These are phyloP conservation scores for Gerris lacustris DNA, from an alignment of 2,888 invertebrate genomes.

Conservation along the genomic window DNA sequence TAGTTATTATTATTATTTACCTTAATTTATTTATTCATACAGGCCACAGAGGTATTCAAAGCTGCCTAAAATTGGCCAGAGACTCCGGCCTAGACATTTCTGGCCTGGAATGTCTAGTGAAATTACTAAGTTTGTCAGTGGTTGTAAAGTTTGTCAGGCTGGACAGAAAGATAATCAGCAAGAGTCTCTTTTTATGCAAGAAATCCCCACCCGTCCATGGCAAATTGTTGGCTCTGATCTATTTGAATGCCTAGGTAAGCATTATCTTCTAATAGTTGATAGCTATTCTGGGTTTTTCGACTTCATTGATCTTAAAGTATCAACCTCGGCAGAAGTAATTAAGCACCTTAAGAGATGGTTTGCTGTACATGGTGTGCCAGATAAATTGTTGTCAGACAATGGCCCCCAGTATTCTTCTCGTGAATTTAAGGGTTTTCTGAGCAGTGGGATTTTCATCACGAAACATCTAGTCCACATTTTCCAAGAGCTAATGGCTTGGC, in stretches of 20 bases:
- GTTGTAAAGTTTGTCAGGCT: conserved; percentile 12
- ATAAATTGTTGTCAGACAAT: conserved; percentile 15
- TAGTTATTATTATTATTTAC: too few relatives aligned
- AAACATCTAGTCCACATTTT: conserved; percentile 16
- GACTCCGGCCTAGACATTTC: conserved; percentile 14
- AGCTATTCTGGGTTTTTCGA: conserved; percentile 17
- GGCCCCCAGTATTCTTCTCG: conserved; percentile 15
- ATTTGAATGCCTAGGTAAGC: conserved; percentile 5
- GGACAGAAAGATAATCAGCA: conserved; percentile 10
- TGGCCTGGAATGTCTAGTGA: conserved; percentile 15
- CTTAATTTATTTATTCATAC: too few relatives aligned
- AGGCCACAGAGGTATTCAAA: conserved; percentile 14
- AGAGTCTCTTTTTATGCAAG: conserved; percentile 8
- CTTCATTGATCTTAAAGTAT: conserved; percentile 7
- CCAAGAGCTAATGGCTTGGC: background rate
- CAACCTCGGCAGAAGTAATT: conserved; percentile 10
- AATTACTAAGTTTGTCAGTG: conserved; percentile 9
- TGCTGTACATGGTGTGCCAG: conserved; percentile 14
- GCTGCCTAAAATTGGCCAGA: conserved; percentile 14
- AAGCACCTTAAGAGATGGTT: conserved; percentile 16
- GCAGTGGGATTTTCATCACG: conserved; percentile 13
- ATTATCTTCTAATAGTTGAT: conserved; percentile 14
- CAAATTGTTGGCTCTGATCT: conserved; percentile 16
- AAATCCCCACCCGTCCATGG: conserved; percentile 15
- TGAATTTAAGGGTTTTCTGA: conserved; percentile 11